Conservation (phyloP, 1,140 invertebrate species). For the Chironomus tepperi region DNA sequence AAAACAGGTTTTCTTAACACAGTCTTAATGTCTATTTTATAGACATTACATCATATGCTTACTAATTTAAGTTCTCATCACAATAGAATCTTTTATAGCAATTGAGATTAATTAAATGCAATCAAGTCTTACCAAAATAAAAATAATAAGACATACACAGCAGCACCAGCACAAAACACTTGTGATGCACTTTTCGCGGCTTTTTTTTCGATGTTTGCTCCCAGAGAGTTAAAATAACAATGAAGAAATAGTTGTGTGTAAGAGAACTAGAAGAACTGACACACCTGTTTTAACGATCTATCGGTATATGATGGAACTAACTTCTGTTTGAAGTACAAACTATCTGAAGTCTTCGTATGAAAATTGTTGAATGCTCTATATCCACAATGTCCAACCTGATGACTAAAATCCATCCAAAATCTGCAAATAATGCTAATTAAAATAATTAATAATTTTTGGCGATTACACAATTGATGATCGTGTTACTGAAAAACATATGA, state of each 20-base stretch:
- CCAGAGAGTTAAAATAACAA: conserved; percentile 19
- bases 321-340: no score
- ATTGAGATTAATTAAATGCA: not conserved
- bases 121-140: not conserved
- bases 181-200: not conserved
- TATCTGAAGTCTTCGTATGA: not conserved
- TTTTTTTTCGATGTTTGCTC: conserved; percentile 4
- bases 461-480: not conserved
- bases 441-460: not conserved
- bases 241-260: not conserved
- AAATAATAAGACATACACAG: not conserved
- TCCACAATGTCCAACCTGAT: no score
- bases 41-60: not conserved
- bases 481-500: not conserved
- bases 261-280: not conserved
- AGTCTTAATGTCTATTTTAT: not conserved
- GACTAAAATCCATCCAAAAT: no score
- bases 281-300: conserved; percentile 7
- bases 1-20: not conserved
- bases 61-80: not conserved
- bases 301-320: not conserved
- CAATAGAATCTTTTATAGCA: not conserved
- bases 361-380: no score
- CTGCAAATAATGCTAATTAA: no score
- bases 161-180: not conserved